Conservation (phyloP, 2,888 invertebrate species). For the Acanthococcus lagerstroemiae region DNA sequence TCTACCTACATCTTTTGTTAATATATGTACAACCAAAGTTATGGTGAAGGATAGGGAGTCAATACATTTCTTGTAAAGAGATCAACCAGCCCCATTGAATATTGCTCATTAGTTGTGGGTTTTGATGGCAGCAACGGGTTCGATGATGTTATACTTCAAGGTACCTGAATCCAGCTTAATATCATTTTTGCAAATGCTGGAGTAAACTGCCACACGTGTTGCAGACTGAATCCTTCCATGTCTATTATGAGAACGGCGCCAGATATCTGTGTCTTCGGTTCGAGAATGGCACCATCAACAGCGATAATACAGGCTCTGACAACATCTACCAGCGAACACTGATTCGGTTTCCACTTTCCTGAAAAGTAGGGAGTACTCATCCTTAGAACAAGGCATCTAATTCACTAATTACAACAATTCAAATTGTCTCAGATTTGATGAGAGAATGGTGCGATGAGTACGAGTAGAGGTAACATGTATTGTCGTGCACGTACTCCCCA, state of each 20-base stretch:
- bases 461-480: not conserved
- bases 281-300: conserved; percentile 70
- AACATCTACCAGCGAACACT: conserved; percentile 66
- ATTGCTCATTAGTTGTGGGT: too few relatives aligned
- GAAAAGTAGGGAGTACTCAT: conserved; percentile 26
- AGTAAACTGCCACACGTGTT: conserved; percentile 77
- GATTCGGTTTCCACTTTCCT: conserved; percentile 76
- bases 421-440: too few relatives aligned
- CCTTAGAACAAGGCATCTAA: too few relatives aligned
- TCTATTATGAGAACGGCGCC: conserved; percentile 79
- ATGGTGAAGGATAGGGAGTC: too few relatives aligned
- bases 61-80: too few relatives aligned
- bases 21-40: too few relatives aligned
- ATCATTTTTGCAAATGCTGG: conserved; percentile 74
- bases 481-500: conserved; percentile 58
- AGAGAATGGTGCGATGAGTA: too few relatives aligned
- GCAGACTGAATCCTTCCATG: conserved; percentile 70
- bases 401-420: too few relatives aligned
- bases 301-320: conserved; percentile 72
- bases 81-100: too few relatives aligned
- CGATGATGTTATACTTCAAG: too few relatives aligned
- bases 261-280: conserved; percentile 57
- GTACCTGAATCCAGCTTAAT: conserved; percentile 72
- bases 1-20: too few relatives aligned
- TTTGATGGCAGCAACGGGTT: too few relatives aligned